phyloP scores from a whole-genome alignment of 2,113 vertebrate genomes.

The Noctilio leporinus region DNA sequence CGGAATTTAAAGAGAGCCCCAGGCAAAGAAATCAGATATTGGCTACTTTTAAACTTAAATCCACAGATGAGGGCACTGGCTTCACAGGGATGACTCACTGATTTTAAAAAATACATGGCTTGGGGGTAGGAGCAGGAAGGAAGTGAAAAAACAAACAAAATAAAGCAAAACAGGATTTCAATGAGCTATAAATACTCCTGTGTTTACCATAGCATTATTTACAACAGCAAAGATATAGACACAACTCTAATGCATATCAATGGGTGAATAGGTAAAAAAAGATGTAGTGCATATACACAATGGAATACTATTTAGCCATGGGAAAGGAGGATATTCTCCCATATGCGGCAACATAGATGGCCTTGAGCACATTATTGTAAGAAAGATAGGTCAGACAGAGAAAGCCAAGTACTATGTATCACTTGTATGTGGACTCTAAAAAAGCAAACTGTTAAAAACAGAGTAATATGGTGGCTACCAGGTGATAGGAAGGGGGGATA shows the following conservation, averaged over 20 bases:
- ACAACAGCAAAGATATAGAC: neutral
- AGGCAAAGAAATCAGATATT: neutral
- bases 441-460: neutral
- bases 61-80: neutral
- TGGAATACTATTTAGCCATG: too few species aligned
- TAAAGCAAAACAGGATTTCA: neutral
- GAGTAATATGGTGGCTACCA: neutral
- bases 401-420: neutral
- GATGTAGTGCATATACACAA: neutral
- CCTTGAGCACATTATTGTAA: neutral
- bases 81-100: neutral
- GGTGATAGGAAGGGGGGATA: neutral
- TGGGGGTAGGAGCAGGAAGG: neutral
- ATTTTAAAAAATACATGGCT: neutral
- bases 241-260: neutral
- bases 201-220: neutral
- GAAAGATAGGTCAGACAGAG: neutral
- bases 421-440: neutral
- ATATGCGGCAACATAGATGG: neutral
- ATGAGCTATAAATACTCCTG: neutral
- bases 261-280: neutral
- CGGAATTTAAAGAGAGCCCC: neutral
- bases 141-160: neutral
- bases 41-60: neutral
- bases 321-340: neutral